Percentiles rank a stretch among this genome's conserved stretches.
These are phyloP conservation scores for Ptychodera flava DNA, from an alignment of 35 echinoderm and acorn worm species.

Conservation along the genomic window DNA sequence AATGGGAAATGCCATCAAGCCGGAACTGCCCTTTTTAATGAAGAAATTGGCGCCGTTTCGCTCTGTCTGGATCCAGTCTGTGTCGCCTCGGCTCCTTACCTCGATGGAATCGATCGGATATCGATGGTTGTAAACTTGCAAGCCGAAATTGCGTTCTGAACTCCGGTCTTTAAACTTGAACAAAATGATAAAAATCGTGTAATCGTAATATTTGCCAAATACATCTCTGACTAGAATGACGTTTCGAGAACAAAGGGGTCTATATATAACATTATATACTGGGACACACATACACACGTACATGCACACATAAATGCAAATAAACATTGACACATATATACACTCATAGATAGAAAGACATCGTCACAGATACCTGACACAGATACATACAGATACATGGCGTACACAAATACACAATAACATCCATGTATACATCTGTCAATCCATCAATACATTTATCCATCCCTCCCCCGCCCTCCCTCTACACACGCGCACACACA, in stretches of 20 bases:
- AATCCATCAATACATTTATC: neutral
- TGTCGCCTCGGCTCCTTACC: neutral
- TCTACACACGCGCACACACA: too few species aligned
- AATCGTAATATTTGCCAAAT: too few species aligned
- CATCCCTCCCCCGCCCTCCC: too few species aligned
- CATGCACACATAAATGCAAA: too few species aligned
- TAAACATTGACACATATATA: too few species aligned
- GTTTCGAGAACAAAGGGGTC: too few species aligned
- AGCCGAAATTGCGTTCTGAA: neutral
- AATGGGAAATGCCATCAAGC: neutral
- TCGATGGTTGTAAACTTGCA: neutral
- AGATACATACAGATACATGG: neutral
- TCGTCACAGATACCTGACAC: too few species aligned
- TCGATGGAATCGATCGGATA: neutral
- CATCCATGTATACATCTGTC: neutral
- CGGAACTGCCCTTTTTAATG: neutral
- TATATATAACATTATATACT: too few species aligned
- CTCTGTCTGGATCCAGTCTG: neutral
- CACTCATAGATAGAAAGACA: too few species aligned
- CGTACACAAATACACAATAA: neutral
- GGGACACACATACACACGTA: too few species aligned
- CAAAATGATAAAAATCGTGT: too few species aligned
- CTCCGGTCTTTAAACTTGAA: neutral
- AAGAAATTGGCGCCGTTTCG: neutral
- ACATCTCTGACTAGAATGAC: too few species aligned